Percentiles rank a stretch among this genome's conserved stretches.
Evolutionary conservation across 1,140 invertebrate species (phyloP).

Genomic region (Neuroterus valhalla): DNA sequence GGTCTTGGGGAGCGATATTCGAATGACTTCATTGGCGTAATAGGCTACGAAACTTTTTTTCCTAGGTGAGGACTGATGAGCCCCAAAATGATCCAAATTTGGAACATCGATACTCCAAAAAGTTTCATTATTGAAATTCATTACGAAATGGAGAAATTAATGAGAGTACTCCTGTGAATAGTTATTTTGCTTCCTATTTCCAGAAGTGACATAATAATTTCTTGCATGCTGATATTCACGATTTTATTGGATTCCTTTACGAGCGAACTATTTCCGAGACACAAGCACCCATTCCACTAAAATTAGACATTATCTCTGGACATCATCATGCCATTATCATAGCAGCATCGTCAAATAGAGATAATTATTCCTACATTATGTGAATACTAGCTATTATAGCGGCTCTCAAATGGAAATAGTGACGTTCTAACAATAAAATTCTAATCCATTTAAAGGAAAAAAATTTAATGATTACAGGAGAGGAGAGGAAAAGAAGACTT

Average conservation of each 20-base stretch:
- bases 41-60: too few relatives aligned
- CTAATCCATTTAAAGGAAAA: too few relatives aligned
- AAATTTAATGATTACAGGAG: too few relatives aligned
- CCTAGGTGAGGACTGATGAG: too few relatives aligned
- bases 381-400: neutral
- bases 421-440: neutral
- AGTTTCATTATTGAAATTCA: neutral
- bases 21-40: too few relatives aligned
- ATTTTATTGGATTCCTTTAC: conserved; percentile 29
- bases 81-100: too few relatives aligned
- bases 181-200: neutral
- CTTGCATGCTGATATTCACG: neutral
- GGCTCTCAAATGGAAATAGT: neutral
- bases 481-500: too few relatives aligned
- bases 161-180: neutral
- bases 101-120: too few relatives aligned
- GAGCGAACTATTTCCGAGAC: conserved; percentile 17
- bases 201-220: neutral
- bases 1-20: too few relatives aligned
- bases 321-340: conserved; percentile 10
- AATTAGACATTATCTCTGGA: conserved; percentile 19
- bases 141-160: neutral
- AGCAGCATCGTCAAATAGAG: conserved; percentile 13
- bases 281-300: conserved; percentile 2
- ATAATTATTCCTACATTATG: neutral